A percentile compares a stretch with the other conserved stretches of the same genome.
phyloP scores from a whole-genome alignment of 2,113 vertebrate genomes.

The Callopanchax toddi region DNA sequence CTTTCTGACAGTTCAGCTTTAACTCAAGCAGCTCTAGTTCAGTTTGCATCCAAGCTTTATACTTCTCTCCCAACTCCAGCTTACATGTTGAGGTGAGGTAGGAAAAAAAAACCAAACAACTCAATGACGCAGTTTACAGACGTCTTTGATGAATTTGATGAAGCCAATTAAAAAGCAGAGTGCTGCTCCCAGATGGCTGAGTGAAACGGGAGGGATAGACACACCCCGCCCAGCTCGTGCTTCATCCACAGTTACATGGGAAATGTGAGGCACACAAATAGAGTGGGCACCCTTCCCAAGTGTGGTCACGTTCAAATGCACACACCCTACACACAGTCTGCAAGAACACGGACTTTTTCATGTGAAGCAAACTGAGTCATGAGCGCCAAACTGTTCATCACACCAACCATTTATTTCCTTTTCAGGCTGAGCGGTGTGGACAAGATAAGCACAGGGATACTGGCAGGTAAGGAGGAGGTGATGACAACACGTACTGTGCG shows the following conservation, averaged over 20 bases:
- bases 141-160: conserved; percentile 40
- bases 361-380: conserved; percentile 51
- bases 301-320: conserved; percentile 64
- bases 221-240: conserved; percentile 45
- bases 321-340: conserved; percentile 67
- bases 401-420: conserved; percentile 23
- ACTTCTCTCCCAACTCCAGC: too few species aligned
- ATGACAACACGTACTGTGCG: conserved; percentile 19
- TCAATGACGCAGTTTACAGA: conserved; percentile 35
- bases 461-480: conserved; percentile 48
- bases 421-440: not conserved
- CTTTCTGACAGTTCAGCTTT: conserved; percentile 18
- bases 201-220: conserved; percentile 37
- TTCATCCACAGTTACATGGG: conserved; percentile 62
- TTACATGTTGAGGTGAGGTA: too few species aligned
- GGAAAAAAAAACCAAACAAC: not conserved
- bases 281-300: conserved; percentile 66
- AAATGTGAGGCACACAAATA: conserved; percentile 74
- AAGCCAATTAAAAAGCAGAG: conserved; percentile 41
- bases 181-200: conserved; percentile 50
- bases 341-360: conserved; percentile 42
- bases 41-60: not conserved
- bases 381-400: conserved; percentile 8
- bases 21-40: not conserved
- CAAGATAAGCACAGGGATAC: conserved; percentile 16